Evolutionary conservation across 2,113 vertebrate species (phyloP).

Genomic region (Hyaena hyaena): DNA sequence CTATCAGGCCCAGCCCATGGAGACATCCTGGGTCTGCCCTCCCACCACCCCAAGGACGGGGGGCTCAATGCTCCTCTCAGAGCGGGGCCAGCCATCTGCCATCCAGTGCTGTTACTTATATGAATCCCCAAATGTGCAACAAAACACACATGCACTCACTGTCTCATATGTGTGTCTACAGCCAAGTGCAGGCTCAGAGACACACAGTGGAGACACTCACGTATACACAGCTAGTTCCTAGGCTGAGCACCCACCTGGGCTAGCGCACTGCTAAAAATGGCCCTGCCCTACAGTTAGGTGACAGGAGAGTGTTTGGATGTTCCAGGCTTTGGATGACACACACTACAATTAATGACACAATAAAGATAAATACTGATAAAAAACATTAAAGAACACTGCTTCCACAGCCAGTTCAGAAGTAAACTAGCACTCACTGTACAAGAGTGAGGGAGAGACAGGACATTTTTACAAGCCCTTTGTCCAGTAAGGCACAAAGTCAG

Average conservation of each 20-base stretch:
- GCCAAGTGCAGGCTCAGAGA: not conserved
- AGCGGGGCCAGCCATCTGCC: not conserved
- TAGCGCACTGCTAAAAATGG: not conserved
- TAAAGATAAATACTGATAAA: not conserved
- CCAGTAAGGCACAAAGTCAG: not conserved
- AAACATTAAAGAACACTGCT: not conserved
- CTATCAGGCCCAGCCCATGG: conserved; percentile 28
- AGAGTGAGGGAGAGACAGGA: not conserved
- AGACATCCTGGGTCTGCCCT: not conserved
- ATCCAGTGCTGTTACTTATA: not conserved
- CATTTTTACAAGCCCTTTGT: not conserved
- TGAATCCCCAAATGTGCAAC: not conserved
- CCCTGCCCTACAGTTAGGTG: not conserved
- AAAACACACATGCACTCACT: not conserved
- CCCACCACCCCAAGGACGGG: not conserved
- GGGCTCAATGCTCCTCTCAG: not conserved
- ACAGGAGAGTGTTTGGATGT: not conserved
- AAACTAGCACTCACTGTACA: not conserved
- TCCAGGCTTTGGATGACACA: not conserved
- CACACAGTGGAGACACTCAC: not conserved
- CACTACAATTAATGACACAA: not conserved
- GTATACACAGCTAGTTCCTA: not conserved
- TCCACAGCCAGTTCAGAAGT: not conserved
- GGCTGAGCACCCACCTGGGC: not conserved
- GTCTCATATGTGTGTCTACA: not conserved